Percentiles rank a stretch among this genome's conserved stretches.
Conservation (phyloP, 2,797 vertebrate genomes). For the Catharus ustulatus region DNA sequence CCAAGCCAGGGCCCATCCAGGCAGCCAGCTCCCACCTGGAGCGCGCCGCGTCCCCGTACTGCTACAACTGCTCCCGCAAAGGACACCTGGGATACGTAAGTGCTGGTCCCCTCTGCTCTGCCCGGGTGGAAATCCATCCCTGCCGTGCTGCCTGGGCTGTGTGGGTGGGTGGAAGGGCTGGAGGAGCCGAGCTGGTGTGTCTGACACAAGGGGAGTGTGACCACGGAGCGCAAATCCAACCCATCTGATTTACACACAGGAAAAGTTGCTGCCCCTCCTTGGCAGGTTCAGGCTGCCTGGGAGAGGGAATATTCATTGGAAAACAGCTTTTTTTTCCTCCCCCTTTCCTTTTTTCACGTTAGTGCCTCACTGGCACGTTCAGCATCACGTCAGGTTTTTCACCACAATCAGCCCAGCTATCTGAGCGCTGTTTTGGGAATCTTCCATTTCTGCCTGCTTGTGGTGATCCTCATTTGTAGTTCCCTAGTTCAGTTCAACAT, state of each 20-base stretch:
- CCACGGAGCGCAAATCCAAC: too few relatives aligned
- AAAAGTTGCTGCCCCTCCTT: not conserved
- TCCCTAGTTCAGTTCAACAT: not conserved
- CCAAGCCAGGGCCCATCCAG: slow-evolving; percentile 76
- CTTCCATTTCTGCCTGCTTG: not conserved
- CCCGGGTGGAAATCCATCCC: not conserved
- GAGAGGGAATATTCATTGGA: not conserved
- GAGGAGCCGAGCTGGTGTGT: not conserved
- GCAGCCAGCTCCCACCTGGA: not conserved
- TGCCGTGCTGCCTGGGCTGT: fast-evolving
- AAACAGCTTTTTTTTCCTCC: not conserved
- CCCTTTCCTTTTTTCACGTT: not conserved
- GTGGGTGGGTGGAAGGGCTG: not conserved
- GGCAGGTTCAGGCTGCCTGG: not conserved
- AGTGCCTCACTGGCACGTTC: not conserved
- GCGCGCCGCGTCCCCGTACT: slow-evolving; percentile 66
- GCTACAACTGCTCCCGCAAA: slow-evolving; percentile 79
- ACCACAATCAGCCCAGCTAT: not conserved
- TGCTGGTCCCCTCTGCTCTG: not conserved
- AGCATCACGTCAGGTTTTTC: not conserved
- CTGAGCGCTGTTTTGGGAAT: not conserved
- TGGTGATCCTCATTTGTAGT: not conserved
- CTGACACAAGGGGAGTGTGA: fast-evolving
- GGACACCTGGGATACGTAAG: slow-evolving; percentile 82
- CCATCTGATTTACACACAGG: not conserved